A percentile compares a stretch with the other conserved stretches of the same genome.
phyloP scores from a whole-genome alignment of 2,888 invertebrate genomes.

The Clivina fossor region DNA sequence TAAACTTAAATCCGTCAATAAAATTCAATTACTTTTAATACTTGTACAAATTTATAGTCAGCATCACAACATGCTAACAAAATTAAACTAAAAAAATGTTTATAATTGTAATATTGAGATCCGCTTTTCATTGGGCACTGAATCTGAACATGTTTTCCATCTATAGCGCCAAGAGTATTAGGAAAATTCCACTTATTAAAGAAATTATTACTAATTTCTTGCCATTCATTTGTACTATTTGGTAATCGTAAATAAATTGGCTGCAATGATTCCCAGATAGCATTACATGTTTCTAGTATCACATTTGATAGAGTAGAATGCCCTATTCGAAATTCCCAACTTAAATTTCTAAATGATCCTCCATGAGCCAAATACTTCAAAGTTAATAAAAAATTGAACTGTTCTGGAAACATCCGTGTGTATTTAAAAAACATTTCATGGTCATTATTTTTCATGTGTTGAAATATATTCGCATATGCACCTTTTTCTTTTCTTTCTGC shows the following conservation, averaged over 20 bases:
- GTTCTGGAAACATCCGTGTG: constrained; percentile 7
- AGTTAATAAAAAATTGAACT: constrained; percentile 1
- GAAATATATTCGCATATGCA: no score
- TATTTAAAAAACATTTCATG: constrained; percentile 15
- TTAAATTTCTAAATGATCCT: constrained; percentile 1
- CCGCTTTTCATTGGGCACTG: constrained; percentile 26
- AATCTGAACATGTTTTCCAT: constrained; percentile 31
- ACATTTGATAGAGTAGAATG: constrained; percentile 5
- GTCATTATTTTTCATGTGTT: constrained; percentile 12
- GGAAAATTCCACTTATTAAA: constrained; percentile 25
- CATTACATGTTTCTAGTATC: neutral
- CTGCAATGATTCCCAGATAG: neutral
- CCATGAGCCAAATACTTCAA: constrained; percentile 4
- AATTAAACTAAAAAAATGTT: constrained; percentile 27
- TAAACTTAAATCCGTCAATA: no score
- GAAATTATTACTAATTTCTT: constrained; percentile 9
- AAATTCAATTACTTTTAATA: no score
- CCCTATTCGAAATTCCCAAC: constrained; percentile 1
- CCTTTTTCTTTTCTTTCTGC: no score
- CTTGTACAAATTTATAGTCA: constrained; percentile 13
- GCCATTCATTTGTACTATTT: constrained; percentile 5
- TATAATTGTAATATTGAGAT: constrained; percentile 29
- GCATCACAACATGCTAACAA: constrained; percentile 16
- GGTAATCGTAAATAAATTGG: no score
- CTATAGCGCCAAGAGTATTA: constrained; percentile 26